Conservation (phyloP, 2,797 vertebrate species). For the Sebastes diploproa region DNA sequence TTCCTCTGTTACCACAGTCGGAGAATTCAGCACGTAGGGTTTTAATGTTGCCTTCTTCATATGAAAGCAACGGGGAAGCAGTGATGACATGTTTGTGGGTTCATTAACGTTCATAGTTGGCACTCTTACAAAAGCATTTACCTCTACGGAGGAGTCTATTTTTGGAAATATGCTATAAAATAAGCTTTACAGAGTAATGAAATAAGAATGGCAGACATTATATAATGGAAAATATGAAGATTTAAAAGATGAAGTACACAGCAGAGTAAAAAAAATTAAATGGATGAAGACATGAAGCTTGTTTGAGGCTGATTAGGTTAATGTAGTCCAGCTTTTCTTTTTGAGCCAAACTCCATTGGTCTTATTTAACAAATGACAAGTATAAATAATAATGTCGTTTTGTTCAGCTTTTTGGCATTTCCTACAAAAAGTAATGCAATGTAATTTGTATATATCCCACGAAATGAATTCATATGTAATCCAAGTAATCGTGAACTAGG, state of each 20-base stretch:
- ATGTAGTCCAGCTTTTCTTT: not conserved
- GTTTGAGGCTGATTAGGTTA: not conserved
- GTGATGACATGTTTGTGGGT: conserved; percentile 33
- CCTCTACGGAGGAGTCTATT: not conserved
- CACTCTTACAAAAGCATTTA: conserved; percentile 23
- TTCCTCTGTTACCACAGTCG: not conserved
- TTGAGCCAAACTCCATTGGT: not conserved
- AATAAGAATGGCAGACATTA: not conserved
- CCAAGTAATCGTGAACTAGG: no score
- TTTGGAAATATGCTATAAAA: conserved; percentile 28
- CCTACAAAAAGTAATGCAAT: no score
- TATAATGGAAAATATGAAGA: not conserved
- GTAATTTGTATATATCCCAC: no score
- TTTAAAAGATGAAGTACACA: not conserved
- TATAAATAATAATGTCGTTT: not conserved
- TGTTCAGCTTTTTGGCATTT: not conserved
- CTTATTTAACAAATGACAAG: not conserved
- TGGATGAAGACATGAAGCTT: not conserved
- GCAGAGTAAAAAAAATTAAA: not conserved
- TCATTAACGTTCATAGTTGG: not conserved
- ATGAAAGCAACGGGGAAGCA: conserved; percentile 44
- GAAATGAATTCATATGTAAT: no score
- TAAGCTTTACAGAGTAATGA: conserved; percentile 3
- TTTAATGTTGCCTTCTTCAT: conserved; percentile 32
- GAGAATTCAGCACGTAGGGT: conserved; percentile 6